Conservation (phyloP, 2,797 vertebrate genomes). For the Alfaro cultratus region DNA sequence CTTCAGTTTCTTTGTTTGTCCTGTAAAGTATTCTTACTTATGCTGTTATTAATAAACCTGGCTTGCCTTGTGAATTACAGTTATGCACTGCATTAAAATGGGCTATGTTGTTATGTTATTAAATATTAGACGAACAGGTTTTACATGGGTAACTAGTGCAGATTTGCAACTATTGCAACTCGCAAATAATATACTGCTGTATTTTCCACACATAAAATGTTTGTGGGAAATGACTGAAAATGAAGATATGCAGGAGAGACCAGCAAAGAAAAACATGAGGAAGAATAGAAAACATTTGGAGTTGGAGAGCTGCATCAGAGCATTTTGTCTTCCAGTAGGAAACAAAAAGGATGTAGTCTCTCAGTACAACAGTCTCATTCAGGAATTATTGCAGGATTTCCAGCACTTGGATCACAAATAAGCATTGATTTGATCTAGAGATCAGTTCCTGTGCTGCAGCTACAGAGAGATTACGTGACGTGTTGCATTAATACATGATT, state of each 20-base stretch:
- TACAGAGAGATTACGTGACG: slow-evolving; percentile 1
- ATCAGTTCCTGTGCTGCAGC: not conserved
- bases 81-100: not conserved
- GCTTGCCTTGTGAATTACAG: not conserved
- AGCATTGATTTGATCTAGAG: slow-evolving; percentile 28
- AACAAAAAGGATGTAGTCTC: slow-evolving; percentile 77
- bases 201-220: not conserved
- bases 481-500: slow-evolving; percentile 39
- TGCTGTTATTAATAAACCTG: not conserved
- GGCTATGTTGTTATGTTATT: not conserved
- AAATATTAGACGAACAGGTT: not conserved
- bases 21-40: not conserved
- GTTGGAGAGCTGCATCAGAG: slow-evolving; percentile 37
- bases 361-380: slow-evolving; percentile 63
- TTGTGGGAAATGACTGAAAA: not conserved
- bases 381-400: slow-evolving; percentile 72
- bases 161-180: not conserved
- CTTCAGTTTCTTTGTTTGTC: not conserved
- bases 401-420: slow-evolving; percentile 41
- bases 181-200: not conserved
- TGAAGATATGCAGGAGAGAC: not conserved
- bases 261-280: not conserved
- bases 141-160: not conserved
- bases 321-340: slow-evolving; percentile 70
- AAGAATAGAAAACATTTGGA: slow-evolving; percentile 40